Base-by-base conservation (phyloP, 2,888 invertebrate genomes). In the Plebejus melissa region DNA sequence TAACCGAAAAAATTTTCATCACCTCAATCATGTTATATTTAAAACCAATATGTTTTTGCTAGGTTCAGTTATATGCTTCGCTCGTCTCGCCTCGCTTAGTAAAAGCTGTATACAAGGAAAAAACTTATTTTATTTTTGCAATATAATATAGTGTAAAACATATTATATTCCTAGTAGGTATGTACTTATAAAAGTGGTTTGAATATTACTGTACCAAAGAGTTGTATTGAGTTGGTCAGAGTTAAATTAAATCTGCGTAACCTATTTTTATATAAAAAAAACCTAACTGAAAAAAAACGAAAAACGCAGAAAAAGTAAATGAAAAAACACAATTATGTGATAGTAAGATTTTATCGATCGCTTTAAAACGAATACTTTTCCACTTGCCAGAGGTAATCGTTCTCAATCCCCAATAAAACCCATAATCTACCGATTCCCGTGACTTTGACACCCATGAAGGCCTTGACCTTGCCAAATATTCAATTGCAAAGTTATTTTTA, bases 351-450 rank as follows among this genome's bases (percentile, higher is more conserved):
- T 7, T 58, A 58, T 58, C 57, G 0, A 57, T 22, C 6, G 7
- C 7, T 1, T 7, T 5, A 5, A 41, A 41, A 16, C n/a, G 4
- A 57, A 7, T 58, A 22, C 1, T 1, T 58, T 57, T 16, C n/a
- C 22, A 58, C 22, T n/a, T 58, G 58, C 58, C 58, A 38, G 50
- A 50, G 13, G 70, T 70, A 70, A 70, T 41, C 70, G 70, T 16
- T 41, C 70, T 70, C 70, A 41, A 41, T 46, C 46, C 46, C 58
- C n/a, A 22, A 58, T 9, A 22, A 58, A 58, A 7, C 58, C 58
- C 22, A 58, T 58, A 58, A 57, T 7, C 58, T 22, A 58, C 22
- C n/a, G 22, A 58, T 58, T 58, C 7, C 7, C 22, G 58, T 22
- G 22, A 58, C 58, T 58, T 58, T 58, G 58, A 58, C 54, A 54